phyloP scores from a whole-genome alignment of 2,797 vertebrate species.

The Enteromius argenteus region DNA sequence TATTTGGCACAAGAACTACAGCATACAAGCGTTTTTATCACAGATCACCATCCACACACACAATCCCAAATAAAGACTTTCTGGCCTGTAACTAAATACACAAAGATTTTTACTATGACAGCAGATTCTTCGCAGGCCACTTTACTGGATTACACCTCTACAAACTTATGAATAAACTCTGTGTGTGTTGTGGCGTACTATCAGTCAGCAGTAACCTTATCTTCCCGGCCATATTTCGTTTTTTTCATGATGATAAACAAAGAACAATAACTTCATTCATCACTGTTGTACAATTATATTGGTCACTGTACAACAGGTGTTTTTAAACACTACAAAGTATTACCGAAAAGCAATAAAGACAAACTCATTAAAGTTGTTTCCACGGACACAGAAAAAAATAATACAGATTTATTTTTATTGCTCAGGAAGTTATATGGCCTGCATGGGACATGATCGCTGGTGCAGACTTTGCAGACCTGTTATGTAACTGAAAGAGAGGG shows the following conservation, averaged over 20 bases:
- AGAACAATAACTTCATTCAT: constrained; percentile 42
- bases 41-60: not conserved
- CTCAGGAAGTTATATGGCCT: not conserved
- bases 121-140: constrained; percentile 35
- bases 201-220: constrained; percentile 19
- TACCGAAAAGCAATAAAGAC: constrained; percentile 9
- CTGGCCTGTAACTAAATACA: constrained; percentile 42
- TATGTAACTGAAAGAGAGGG: not conserved
- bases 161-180: constrained; percentile 30
- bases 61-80: constrained; percentile 2
- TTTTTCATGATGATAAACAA: constrained; percentile 19
- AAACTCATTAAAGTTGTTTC: constrained; percentile 2
- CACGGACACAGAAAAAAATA: not conserved
- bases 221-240: not conserved
- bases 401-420: constrained; percentile 7
- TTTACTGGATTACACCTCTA: constrained; percentile 30
- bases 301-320: not conserved
- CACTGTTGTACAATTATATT: not conserved
- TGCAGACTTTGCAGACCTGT: not conserved
- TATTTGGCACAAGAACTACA: constrained; percentile 18
- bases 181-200: not conserved
- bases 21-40: constrained; percentile 10
- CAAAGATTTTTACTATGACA: constrained; percentile 41
- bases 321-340: not conserved
- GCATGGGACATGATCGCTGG: not conserved